Percentiles rank a stretch among this genome's conserved stretches.
phyloP scores from a whole-genome alignment of 1,140 invertebrate genomes.

The Ceratina australensis region DNA sequence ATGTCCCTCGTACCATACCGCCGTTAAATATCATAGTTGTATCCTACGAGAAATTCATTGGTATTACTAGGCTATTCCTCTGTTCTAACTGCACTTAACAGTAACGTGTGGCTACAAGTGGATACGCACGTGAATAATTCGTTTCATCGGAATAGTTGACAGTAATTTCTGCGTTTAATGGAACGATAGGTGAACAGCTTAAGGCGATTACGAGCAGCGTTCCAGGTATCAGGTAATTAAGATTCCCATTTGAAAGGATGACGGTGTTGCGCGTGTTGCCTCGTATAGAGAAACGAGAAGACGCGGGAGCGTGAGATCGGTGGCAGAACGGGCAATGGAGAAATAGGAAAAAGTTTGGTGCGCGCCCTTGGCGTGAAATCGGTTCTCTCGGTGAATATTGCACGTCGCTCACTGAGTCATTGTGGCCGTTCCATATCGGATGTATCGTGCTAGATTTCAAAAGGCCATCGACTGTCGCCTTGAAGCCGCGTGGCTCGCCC shows the following conservation, averaged over 20 bases:
- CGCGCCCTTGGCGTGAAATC: conserved; percentile 47
- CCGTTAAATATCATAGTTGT: too few relatives aligned
- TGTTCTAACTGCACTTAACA: too few relatives aligned
- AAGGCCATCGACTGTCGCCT: conserved; percentile 45
- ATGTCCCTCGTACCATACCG: too few relatives aligned
- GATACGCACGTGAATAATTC: not conserved
- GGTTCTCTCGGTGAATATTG: conserved; percentile 27
- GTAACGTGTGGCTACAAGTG: not conserved
- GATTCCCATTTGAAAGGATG: conserved; percentile 18
- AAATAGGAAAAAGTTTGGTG: conserved; percentile 29
- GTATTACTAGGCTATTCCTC: too few relatives aligned
- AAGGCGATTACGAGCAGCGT: conserved; percentile 10
- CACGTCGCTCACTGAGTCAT: conserved; percentile 39
- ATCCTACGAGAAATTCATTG: too few relatives aligned
- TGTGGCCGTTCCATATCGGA: conserved; percentile 45
- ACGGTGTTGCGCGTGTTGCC: not conserved
- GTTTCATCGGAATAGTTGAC: not conserved
- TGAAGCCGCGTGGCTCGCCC: not conserved
- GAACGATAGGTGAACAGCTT: not conserved
- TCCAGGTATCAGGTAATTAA: conserved; percentile 43
- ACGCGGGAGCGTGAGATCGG: not conserved
- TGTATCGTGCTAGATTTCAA: conserved; percentile 47
- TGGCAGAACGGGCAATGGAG: not conserved
- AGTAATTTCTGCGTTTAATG: not conserved
- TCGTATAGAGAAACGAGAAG: conserved; percentile 12